Percentiles rank a stretch among this genome's conserved stretches.
phyloP scores from a whole-genome alignment of 2,888 invertebrate species.

The Allolobophora icterica region DNA sequence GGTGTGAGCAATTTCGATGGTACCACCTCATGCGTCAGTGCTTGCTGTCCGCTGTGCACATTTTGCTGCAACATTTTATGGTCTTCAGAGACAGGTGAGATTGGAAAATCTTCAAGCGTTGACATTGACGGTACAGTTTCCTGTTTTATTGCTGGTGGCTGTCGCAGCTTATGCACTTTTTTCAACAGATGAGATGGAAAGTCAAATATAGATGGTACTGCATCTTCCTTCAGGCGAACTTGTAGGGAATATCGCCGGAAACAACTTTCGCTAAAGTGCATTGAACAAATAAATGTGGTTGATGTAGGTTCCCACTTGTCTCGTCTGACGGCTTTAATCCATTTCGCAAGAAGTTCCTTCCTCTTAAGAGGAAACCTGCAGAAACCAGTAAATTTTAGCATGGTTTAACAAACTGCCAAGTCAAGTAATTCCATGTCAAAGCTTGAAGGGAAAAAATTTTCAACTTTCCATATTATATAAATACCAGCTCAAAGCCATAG shows the following conservation, averaged over 20 bases:
- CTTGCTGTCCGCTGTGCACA: neutral
- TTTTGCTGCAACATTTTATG: neutral
- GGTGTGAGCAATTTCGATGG: neutral
- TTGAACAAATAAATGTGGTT: conserved; percentile 10
- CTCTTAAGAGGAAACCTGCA: conserved; percentile 7
- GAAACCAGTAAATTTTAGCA: neutral
- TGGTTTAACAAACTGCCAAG: neutral
- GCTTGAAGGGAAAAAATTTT: no score
- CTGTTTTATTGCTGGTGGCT: neutral
- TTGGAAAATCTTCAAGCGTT: neutral
- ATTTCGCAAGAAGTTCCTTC: conserved; percentile 11
- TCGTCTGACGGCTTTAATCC: neutral
- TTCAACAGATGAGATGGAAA: neutral
- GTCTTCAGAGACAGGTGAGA: neutral
- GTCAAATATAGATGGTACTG: neutral
- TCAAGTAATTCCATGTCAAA: no score
- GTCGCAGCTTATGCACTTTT: neutral
- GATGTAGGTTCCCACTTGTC: neutral
- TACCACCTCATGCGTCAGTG: neutral
- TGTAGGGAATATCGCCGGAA: neutral
- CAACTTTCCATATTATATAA: no score
- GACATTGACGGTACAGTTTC: neutral
- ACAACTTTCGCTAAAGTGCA: neutral
- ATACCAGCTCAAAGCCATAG: no score
- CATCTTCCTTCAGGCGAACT: neutral